These are phyloP conservation scores for Teleogryllus oceanicus DNA, from an alignment of 2,888 invertebrate species.

Conservation along the genomic window DNA sequence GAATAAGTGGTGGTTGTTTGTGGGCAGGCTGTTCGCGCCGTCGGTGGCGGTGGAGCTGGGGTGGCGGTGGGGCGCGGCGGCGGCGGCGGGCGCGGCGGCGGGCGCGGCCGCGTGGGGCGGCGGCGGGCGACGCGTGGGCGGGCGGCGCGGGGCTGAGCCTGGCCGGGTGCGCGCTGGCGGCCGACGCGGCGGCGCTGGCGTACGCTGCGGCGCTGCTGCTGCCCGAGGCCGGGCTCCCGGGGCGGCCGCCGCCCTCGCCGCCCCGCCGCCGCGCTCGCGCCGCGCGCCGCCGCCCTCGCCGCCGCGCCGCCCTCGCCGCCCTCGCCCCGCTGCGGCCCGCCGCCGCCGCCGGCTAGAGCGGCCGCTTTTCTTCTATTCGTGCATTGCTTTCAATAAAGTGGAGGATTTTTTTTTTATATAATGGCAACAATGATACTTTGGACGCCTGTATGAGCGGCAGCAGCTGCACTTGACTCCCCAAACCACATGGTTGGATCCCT, in stretches of 20 bases:
- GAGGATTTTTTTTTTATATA: no score
- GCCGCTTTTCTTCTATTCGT: no score
- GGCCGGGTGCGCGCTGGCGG: not conserved
- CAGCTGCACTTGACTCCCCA: no score
- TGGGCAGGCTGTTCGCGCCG: not conserved
- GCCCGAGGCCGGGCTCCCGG: not conserved
- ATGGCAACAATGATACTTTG: no score
- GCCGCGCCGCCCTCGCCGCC: no score
- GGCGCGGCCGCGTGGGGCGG: not conserved
- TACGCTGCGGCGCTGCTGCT: not conserved
- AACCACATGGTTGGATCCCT: no score
- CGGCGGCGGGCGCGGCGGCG: not conserved
- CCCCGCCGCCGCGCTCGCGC: not conserved
- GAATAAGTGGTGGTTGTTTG: not conserved
- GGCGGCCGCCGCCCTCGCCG: not conserved
- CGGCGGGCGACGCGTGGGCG: not conserved
- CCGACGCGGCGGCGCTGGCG: not conserved
- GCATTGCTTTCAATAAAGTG: no score
- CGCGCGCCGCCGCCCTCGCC: not conserved
- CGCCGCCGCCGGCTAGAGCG: no score
- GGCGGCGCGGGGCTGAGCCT: not conserved
- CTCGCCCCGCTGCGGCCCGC: not conserved
- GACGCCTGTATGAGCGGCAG: no score
- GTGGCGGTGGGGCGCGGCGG: not conserved
- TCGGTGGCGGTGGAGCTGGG: not conserved